Evolutionary conservation across 2,113 vertebrate species (phyloP).

Genomic region (Loxodonta africana): DNA sequence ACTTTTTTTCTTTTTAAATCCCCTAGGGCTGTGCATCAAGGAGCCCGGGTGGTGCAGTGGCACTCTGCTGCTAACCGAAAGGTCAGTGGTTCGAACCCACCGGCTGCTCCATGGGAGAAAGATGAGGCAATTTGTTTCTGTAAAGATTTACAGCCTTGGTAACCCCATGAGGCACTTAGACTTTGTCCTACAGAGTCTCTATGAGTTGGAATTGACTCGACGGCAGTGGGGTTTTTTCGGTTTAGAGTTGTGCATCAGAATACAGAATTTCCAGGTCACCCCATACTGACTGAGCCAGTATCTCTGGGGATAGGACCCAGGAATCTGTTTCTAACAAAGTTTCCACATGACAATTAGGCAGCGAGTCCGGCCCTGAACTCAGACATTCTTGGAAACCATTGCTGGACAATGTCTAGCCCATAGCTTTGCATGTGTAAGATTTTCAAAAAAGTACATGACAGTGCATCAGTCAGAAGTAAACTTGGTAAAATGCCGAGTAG

Average conservation of each 20-base stretch:
- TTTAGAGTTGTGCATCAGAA: background rate
- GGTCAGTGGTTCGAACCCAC: no score
- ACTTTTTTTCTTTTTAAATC: background rate
- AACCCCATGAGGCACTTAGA: no score
- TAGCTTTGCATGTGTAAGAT: background rate
- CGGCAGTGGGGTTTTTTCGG: no score
- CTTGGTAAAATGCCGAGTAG: background rate
- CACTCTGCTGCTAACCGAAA: no score
- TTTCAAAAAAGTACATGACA: background rate
- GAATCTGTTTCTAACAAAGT: background rate
- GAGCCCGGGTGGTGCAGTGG: no score
- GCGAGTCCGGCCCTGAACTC: background rate
- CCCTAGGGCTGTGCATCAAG: background rate
- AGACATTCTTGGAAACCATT: background rate
- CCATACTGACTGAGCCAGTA: background rate
- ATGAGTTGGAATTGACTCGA: no score
- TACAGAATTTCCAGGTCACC: background rate
- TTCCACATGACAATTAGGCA: background rate
- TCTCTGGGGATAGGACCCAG: background rate
- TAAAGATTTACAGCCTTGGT: no score
- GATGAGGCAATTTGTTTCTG: no score
- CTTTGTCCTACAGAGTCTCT: no score
- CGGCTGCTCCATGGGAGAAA: no score
- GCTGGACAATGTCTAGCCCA: background rate
- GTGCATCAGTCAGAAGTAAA: background rate